Percentiles rank a stretch among this genome's conserved stretches.
phyloP scores from a whole-genome alignment of 2,113 vertebrate species.

The Columbina picui region DNA sequence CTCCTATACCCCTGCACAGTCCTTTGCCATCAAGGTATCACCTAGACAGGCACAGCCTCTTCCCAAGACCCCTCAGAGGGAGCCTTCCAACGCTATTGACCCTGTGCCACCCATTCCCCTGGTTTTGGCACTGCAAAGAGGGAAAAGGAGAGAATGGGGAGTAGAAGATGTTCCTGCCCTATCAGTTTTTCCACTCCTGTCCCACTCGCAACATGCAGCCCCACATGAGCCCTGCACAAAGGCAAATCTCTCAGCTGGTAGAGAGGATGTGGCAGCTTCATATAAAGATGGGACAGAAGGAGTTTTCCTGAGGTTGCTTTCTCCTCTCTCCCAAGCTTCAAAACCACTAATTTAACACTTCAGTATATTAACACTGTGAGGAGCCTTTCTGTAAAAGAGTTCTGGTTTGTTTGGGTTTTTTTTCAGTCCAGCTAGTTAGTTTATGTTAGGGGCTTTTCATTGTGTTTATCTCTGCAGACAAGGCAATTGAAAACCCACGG shows the following conservation, averaged over 20 bases:
- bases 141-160: background rate
- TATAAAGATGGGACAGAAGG: background rate
- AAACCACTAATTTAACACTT: background rate
- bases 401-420: background rate
- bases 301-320: background rate
- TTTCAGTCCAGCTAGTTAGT: background rate
- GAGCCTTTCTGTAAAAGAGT: background rate
- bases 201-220: fast-evolving
- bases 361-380: background rate
- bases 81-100: background rate
- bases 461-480: background rate
- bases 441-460: background rate
- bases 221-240: fast-evolving
- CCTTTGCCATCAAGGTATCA: background rate
- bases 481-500: background rate
- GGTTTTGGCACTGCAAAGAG: background rate
- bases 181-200: background rate
- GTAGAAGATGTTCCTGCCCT: background rate
- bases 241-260: background rate
- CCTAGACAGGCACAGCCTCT: fast-evolving
- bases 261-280: background rate
- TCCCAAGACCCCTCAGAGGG: background rate
- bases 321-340: background rate
- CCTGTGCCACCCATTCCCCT: fast-evolving
- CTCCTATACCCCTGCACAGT: background rate